Evolutionary conservation across 2,113 vertebrate genomes (phyloP), one percentile per base, ranked within the genome.

Genomic region (Zingel zingel): DNA sequence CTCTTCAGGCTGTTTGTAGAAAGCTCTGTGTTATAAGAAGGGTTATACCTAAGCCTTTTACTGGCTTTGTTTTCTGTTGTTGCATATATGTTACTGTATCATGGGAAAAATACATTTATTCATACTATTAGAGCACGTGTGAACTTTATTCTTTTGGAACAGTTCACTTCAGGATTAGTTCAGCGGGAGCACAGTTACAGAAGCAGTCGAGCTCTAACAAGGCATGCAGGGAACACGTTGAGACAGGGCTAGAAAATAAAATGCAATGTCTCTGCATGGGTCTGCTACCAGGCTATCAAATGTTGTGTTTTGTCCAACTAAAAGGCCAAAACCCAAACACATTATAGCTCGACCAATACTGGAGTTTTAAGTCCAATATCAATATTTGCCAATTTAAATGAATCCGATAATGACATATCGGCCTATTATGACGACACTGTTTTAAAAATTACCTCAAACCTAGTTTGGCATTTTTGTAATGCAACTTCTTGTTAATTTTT

Each of bases 151-250:
- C 21, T 25, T 54, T 79, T 77, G 50, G 74, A 77, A 27, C 50
- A 53, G 73, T 74, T 69, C 19, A 39, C 72, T 36, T 63, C 13
- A 73, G 79, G 68, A 82, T 85, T 70, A 64, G 53, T 62, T 77
- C 70, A 63, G 77, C 33, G 0, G 48, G 64, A n/a, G 39, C 47
- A 8, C 57, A 18, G 58, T 67, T 62, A 47, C 61, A 30, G 56
- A 48, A 53, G 63, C 74, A 68, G 25, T 54, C 19, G 0, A 19
- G 64, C 64, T 75, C 45, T 33, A 53, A 68, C 23, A 15, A 7
- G 39, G 65, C 51, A 19, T 47, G 59, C 59, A 65, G 56, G 23
- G 19, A 72, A 36, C 59, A n/a, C 14, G 4, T 25, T 15, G 2
- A 68, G 71, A 43, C 39, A 21, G 25, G 14, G 19, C n/a, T 51